Percentiles rank a stretch among this genome's conserved stretches.
Evolutionary conservation across 2,113 vertebrate species (phyloP).

Genomic region (Isurus oxyrinchus): DNA sequence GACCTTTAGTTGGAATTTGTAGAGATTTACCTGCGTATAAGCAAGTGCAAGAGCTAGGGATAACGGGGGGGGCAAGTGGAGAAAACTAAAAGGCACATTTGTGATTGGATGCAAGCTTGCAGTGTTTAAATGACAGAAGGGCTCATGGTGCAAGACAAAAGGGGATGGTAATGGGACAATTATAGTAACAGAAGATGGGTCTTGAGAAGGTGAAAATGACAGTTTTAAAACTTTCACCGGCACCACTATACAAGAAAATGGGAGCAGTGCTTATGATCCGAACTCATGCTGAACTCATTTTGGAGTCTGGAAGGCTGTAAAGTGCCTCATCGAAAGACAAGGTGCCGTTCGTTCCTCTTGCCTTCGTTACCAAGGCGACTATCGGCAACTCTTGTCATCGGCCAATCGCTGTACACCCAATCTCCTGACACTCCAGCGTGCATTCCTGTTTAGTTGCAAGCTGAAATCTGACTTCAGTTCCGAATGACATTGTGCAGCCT

Average conservation of each 20-base stretch:
- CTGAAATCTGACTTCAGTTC: background rate
- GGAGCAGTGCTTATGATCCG: background rate
- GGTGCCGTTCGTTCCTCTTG: background rate
- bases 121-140: background rate
- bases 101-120: background rate
- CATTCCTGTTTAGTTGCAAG: background rate
- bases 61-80: background rate
- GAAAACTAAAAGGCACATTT: background rate
- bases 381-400: background rate
- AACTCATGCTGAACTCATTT: background rate
- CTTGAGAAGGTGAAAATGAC: background rate
- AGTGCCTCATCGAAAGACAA: background rate
- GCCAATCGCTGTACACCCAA: background rate
- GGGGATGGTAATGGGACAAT: background rate
- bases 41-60: background rate
- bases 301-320: background rate
- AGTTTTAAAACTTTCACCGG: background rate
- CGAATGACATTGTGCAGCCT: background rate
- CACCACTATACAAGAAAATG: background rate
- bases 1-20: background rate
- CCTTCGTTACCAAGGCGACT: background rate
- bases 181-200: background rate
- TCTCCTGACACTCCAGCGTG: background rate
- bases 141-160: background rate
- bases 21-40: background rate